Evolutionary conservation across 2,113 vertebrate genomes (phyloP).

Genomic region (Pseudorasbora parva): DNA sequence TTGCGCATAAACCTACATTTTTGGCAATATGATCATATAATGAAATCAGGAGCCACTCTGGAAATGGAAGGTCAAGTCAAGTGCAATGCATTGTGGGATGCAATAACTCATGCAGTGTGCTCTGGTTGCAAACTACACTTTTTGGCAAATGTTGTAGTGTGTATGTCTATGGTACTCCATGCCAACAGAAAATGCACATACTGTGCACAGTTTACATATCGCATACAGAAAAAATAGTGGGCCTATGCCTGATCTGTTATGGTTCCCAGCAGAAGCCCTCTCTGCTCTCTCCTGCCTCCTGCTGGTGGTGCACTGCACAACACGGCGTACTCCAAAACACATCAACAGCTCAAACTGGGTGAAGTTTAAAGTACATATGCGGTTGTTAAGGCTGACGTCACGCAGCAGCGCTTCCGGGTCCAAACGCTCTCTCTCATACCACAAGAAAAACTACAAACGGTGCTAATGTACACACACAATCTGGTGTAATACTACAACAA

Average conservation of each 20-base stretch:
- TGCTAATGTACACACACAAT: too few relatives aligned
- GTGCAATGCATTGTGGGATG: neutral
- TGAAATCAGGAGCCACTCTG: neutral
- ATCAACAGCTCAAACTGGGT: neutral
- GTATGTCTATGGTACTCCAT: neutral
- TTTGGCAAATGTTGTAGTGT: neutral
- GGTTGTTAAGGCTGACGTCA: too few relatives aligned
- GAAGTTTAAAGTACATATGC: too few relatives aligned
- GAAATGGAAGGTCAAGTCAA: neutral
- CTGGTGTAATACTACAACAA: too few relatives aligned
- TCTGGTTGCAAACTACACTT: neutral
- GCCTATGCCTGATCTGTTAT: too few relatives aligned
- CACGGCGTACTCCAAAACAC: neutral
- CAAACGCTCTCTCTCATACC: too few relatives aligned
- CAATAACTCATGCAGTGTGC: neutral
- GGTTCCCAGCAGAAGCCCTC: too few relatives aligned
- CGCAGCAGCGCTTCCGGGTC: too few relatives aligned
- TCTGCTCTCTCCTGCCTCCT: slow-evolving; percentile 46
- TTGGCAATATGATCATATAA: too few relatives aligned
- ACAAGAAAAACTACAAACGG: too few relatives aligned
- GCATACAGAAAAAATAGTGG: neutral
- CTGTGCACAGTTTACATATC: neutral
- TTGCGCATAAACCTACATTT: too few relatives aligned
- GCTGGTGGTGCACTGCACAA: slow-evolving; percentile 15
- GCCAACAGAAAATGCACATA: neutral